Percentiles rank a stretch among this genome's conserved stretches.
phyloP scores from a whole-genome alignment of 2,797 vertebrate genomes.

The Parauchenoglanis punctatus region DNA sequence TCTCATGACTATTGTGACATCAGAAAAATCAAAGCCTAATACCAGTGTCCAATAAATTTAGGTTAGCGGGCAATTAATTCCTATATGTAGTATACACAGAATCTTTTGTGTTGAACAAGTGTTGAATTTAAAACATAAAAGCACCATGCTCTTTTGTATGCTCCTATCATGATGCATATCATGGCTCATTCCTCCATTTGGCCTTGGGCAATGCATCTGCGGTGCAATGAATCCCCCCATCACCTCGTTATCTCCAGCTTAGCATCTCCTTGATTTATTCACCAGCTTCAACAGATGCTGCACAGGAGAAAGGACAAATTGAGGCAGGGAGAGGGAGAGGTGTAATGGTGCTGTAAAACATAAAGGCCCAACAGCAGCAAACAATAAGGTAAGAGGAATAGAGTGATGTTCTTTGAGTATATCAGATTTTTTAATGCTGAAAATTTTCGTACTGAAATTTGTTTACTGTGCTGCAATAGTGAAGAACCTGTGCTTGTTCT shows the following conservation, averaged over 20 bases:
- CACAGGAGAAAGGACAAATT: conserved; percentile 61
- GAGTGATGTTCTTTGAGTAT: conserved; percentile 22
- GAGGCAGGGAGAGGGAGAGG: conserved; percentile 3
- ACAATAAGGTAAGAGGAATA: conserved; percentile 22
- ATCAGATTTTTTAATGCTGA: neutral
- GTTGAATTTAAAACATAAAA: neutral
- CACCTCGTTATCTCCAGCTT: conserved; percentile 75
- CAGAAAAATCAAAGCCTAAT: neutral
- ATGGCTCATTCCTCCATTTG: conserved; percentile 61
- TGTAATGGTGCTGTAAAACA: conserved; percentile 30
- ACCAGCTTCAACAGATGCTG: conserved; percentile 65
- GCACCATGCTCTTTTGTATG: neutral
- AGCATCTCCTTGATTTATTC: conserved; percentile 76
- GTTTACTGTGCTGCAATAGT: neutral
- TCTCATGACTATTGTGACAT: neutral
- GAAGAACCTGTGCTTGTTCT: neutral
- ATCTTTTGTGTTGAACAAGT: neutral
- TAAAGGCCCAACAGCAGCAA: conserved; percentile 12
- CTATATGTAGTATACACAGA: neutral
- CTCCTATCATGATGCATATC: neutral
- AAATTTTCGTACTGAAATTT: neutral
- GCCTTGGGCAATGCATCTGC: conserved; percentile 72
- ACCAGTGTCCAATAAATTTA: neutral
- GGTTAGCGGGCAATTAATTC: neutral
- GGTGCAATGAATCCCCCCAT: conserved; percentile 67